Conservation (phyloP, 2,888 invertebrate species). For the Hypomecis punctinalis region DNA sequence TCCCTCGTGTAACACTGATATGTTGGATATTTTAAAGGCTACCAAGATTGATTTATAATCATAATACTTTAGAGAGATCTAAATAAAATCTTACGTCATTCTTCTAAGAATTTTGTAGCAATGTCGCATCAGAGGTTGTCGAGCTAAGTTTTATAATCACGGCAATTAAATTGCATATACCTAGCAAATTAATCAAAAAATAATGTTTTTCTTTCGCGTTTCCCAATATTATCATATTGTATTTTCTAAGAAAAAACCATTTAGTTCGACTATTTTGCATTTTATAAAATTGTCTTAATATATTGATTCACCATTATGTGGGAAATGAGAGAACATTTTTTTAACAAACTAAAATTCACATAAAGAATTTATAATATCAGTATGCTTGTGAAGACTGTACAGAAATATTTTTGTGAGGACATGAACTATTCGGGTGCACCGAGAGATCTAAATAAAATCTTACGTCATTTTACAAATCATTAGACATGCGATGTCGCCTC, state of each 20-base stretch:
- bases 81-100: slow-evolving; percentile 24
- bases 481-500: background rate
- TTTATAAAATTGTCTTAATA: no score
- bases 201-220: no score
- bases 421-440: no score
- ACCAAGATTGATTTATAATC: slow-evolving; percentile 15
- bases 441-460: slow-evolving; percentile 1
- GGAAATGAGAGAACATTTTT: no score
- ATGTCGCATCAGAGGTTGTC: background rate
- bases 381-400: no score
- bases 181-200: background rate
- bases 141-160: background rate
- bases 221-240: no score
- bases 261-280: no score
- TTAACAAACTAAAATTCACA: no score
- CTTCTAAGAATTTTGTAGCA: slow-evolving; percentile 5
- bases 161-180: background rate
- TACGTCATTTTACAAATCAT: slow-evolving; percentile 4
- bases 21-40: slow-evolving; percentile 6
- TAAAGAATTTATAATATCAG: no score
- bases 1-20: background rate
- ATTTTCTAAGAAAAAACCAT: no score
- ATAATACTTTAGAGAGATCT: slow-evolving; percentile 5
- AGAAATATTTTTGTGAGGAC: no score
- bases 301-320: no score